These are phyloP conservation scores for Montifringilla adamsi DNA, from an alignment of 2,113 vertebrate genomes.

Conservation along the genomic window DNA sequence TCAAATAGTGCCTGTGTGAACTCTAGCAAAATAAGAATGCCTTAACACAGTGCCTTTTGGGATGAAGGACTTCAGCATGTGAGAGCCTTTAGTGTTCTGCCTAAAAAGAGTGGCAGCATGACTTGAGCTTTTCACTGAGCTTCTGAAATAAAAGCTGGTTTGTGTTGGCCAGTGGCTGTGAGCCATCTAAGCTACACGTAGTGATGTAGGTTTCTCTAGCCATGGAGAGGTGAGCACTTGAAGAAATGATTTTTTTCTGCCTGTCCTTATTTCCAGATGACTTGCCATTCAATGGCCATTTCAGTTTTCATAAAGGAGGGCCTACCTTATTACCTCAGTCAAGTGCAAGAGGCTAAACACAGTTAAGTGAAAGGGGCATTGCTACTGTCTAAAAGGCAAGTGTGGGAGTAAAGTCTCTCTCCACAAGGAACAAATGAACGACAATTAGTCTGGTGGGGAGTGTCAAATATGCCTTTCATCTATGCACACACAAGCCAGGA, in stretches of 20 bases:
- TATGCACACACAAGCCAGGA: conserved; percentile 16
- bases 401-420: not conserved
- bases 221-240: not conserved
- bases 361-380: not conserved
- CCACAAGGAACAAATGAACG: not conserved
- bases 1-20: conserved; percentile 29
- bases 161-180: not conserved
- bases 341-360: not conserved
- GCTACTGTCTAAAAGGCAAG: not conserved
- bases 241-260: not conserved
- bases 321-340: conserved; percentile 22
- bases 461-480: conserved; percentile 14
- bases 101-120: not conserved
- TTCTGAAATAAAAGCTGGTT: conserved; percentile 9
- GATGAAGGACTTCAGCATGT: not conserved
- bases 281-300: not conserved
- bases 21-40: conserved; percentile 38
- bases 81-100: not conserved
- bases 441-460: not conserved
- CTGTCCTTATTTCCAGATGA: not conserved
- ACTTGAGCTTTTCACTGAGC: not conserved
- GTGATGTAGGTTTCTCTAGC: not conserved
- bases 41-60: conserved; percentile 54
- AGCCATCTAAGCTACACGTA: not conserved
- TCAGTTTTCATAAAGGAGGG: not conserved